A percentile compares a stretch with the other conserved stretches of the same genome.
Evolutionary conservation across 2,113 vertebrate genomes (phyloP).

Genomic region (Hepsetus odoe): DNA sequence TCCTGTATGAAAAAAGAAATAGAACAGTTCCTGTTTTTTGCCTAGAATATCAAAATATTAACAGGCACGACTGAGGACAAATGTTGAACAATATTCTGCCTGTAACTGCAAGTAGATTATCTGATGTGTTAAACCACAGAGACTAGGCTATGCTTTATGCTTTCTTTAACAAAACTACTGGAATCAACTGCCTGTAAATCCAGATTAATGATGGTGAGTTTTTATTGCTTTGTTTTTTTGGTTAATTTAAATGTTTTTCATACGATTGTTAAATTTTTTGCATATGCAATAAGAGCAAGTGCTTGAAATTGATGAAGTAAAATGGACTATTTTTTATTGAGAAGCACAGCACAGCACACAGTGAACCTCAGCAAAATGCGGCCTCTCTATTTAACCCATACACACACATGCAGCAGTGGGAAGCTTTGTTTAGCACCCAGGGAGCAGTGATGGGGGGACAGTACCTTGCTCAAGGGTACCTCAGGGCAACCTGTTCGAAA

Average conservation of each 20-base stretch:
- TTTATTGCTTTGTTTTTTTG: not conserved
- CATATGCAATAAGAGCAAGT: too few species aligned
- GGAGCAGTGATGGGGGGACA: too few species aligned
- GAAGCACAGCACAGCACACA: too few species aligned
- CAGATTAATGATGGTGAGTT: not conserved
- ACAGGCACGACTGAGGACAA: not conserved
- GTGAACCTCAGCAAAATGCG: too few species aligned
- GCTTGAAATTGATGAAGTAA: not conserved
- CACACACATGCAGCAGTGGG: too few species aligned
- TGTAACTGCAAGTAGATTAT: not conserved
- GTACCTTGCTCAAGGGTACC: too few species aligned
- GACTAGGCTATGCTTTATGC: not conserved
- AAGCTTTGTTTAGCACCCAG: too few species aligned
- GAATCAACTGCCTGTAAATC: not conserved
- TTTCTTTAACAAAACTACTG: not conserved
- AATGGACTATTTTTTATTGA: too few species aligned
- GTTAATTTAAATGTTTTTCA: not conserved
- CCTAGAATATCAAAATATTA: not conserved
- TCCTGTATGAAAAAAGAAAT: not conserved
- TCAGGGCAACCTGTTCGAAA: too few species aligned
- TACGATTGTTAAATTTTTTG: not conserved
- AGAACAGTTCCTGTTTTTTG: not conserved
- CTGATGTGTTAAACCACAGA: not conserved
- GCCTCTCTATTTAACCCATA: too few species aligned
- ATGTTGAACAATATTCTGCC: not conserved